Percentiles rank a stretch among this genome's conserved stretches.
phyloP scores from a whole-genome alignment of 2,113 vertebrate species.

The Actenoides hombroni region DNA sequence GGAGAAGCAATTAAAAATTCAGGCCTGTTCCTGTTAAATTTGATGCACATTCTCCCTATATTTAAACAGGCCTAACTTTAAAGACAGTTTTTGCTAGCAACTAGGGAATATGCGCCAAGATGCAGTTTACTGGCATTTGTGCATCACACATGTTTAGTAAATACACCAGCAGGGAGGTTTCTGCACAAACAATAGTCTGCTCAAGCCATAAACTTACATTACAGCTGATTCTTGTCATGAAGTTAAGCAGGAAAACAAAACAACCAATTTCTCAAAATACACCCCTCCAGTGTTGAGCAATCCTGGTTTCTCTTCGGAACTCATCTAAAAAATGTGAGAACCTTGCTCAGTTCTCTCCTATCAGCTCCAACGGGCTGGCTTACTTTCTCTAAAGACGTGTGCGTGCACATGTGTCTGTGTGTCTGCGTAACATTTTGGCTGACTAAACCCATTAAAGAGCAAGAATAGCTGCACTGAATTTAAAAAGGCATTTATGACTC shows the following conservation, averaged over 20 bases:
- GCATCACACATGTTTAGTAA: conserved; percentile 60
- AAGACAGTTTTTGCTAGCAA: conserved; percentile 4
- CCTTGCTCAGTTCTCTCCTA: not conserved
- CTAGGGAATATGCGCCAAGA: not conserved
- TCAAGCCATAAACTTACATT: conserved; percentile 29
- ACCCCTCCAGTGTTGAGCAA: not conserved
- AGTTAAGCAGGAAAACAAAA: conserved; percentile 32
- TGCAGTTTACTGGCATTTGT: conserved; percentile 43
- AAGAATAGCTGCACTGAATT: conserved; percentile 58
- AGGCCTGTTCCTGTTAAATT: not conserved
- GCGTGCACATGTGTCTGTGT: not conserved
- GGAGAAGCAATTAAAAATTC: not conserved
- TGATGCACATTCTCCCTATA: not conserved
- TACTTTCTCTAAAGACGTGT: not conserved
- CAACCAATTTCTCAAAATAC: conserved; percentile 2
- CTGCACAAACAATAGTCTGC: conserved; percentile 50
- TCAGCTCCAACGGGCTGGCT: not conserved
- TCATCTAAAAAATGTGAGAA: not conserved
- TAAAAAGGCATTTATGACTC: conserved; percentile 54
- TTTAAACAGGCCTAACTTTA: not conserved
- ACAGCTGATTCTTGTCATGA: conserved; percentile 42
- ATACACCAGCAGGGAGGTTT: conserved; percentile 53
- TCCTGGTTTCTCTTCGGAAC: not conserved
- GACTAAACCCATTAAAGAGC: conserved; percentile 23
- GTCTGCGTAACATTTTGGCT: conserved; percentile 23